Conservation (phyloP, 2,888 invertebrate genomes). For the Automeris io region DNA sequence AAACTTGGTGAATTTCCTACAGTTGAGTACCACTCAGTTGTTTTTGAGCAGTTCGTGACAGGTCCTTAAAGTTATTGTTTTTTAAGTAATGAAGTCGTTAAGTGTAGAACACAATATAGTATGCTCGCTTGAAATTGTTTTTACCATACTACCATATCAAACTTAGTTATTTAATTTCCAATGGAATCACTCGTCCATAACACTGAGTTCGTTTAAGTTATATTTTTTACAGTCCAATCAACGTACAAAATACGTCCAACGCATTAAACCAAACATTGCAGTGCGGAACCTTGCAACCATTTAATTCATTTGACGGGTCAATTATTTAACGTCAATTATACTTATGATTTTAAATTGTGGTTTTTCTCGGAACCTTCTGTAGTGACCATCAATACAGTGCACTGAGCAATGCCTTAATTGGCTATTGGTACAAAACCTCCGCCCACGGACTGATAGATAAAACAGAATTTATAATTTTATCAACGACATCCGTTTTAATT, state of each 20-base stretch:
- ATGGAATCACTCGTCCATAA: background rate
- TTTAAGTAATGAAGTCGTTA: too few relatives aligned
- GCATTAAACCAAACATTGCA: background rate
- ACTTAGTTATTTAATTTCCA: background rate
- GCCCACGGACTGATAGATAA: constrained; percentile 46
- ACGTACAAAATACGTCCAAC: background rate
- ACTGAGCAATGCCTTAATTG: constrained; percentile 5
- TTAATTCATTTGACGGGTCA: constrained; percentile 24
- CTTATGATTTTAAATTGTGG: constrained; percentile 10
- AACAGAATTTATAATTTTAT: constrained; percentile 56
- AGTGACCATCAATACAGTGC: background rate
- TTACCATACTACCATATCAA: background rate
- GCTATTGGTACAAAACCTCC: constrained; percentile 25
- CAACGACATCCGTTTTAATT: constrained; percentile 67
- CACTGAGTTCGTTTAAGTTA: background rate
- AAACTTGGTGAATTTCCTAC: too few relatives aligned
- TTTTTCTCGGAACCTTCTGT: constrained; percentile 14
- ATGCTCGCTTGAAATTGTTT: too few relatives aligned
- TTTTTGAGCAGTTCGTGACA: too few relatives aligned
- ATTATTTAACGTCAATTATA: constrained; percentile 24
- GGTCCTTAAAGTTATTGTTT: too few relatives aligned
- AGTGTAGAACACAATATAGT: too few relatives aligned
- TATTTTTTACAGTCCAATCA: constrained; percentile 1
- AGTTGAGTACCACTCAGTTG: too few relatives aligned
- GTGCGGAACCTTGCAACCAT: background rate